Base-by-base conservation (phyloP, 2,888 invertebrate genomes). In the Agrilus mali region DNA sequence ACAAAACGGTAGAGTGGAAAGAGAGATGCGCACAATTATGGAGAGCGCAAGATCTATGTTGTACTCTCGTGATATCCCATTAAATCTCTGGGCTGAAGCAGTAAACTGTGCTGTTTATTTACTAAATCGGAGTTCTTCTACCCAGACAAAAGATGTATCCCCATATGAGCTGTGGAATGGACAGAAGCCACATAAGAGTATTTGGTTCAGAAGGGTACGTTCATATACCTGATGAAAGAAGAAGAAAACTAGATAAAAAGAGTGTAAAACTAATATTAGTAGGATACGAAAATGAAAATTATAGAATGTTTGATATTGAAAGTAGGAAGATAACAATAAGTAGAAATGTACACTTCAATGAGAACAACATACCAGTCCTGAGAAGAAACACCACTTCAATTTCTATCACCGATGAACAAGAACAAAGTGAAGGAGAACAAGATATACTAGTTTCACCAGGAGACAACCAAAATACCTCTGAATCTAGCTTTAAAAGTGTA, bases 281-380 rank as follows among this genome's bases (percentile, higher is more conserved):
- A 2, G 50, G 54, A 10, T 57, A 56, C 39, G 40, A 49, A 43
- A 36, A 34, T 15, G 39, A 47, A 16, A 40, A 52, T 36, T 58
- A 55, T 40, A 33, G 51, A 17, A 34, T 58, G 4, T 54, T 46
- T 44, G 46, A 50, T 36, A 42, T 42, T 5, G 37, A 35, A 8
- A 46, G 43, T 2, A 46, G 41, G 34, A 50, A 50, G 39, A 49
- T 56, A 17, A 48, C 37, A 2, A 47, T 53, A 17, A 50, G 52
- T n/a, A 47, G 50, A 20, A 45, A 55, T 43, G 53, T 57, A 7
- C 41, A 41, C 8, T 54, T 56, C 37, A 44, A 52, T 27, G 40
- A 40, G 15, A 37, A 36, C 4, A 36, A 16, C 12, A 31, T 31
- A 31, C 22, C 40, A 17, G 27, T 17, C n/a, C 27, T 14, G 16